A percentile compares a stretch with the other conserved stretches of the same genome.
Conservation (phyloP, 1,140 invertebrate species). For the Vollenhovia emeryi region DNA sequence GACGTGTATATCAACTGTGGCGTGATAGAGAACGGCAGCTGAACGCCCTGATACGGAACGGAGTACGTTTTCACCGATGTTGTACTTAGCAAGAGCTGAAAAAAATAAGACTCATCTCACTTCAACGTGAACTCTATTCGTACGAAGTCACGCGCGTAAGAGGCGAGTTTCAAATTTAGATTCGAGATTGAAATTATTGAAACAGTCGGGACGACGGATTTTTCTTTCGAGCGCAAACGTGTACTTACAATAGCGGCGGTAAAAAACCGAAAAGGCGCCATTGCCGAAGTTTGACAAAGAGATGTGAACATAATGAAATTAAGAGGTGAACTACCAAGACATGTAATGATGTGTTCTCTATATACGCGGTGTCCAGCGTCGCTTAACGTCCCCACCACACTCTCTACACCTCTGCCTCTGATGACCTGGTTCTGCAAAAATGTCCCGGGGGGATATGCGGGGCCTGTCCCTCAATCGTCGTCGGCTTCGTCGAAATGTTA, state of each 20-base stretch:
- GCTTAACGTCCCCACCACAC: constrained; percentile 15
- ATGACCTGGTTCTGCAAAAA: constrained; percentile 41
- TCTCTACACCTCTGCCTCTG: constrained; percentile 20
- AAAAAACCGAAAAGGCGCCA: neutral
- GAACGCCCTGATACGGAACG: constrained; percentile 4
- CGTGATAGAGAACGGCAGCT: neutral
- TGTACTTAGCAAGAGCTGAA: constrained; percentile 7
- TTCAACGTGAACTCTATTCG: neutral
- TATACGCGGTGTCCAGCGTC: constrained; percentile 21
- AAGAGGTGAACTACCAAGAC: constrained; percentile 16
- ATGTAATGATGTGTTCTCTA: constrained; percentile 49
- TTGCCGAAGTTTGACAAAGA: constrained; percentile 27
- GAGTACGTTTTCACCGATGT: constrained; percentile 24
- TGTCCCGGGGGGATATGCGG: constrained; percentile 18
- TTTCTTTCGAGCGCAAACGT: neutral
- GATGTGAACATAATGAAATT: neutral
- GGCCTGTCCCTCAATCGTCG: neutral
- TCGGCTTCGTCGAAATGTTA: neutral
- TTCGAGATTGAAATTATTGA: neutral
- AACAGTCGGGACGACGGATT: no score
- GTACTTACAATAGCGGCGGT: constrained; percentile 17
- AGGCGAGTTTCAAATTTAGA: neutral
- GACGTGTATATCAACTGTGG: constrained; percentile 27
- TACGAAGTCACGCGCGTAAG: neutral
- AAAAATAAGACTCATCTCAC: neutral